A percentile compares a stretch with the other conserved stretches of the same genome.
These are phyloP conservation scores for Megalonaias nervosa DNA, from an alignment of 1,140 invertebrate genomes.

Conservation along the genomic window DNA sequence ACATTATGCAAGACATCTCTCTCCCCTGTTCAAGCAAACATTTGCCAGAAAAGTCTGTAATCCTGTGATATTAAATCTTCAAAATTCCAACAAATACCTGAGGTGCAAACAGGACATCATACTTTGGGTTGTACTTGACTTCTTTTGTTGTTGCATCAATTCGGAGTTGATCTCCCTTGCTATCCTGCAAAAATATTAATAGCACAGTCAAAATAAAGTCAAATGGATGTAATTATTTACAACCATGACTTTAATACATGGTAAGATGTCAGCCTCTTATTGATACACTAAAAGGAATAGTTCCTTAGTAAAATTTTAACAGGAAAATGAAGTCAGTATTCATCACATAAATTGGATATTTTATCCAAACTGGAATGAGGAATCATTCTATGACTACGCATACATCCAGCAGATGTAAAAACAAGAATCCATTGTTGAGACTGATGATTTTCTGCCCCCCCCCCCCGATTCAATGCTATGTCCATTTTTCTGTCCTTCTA, in stretches of 20 bases:
- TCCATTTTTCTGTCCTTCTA: too few relatives aligned
- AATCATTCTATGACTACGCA: too few relatives aligned
- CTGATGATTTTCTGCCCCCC: too few relatives aligned
- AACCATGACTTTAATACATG: not conserved
- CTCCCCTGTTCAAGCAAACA: not conserved
- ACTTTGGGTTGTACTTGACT: conserved; percentile 93
- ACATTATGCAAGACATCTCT: not conserved
- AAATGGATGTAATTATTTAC: not conserved
- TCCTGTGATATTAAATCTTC: not conserved
- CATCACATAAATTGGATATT: too few relatives aligned
- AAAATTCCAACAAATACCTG: conserved; percentile 70
- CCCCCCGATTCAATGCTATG: too few relatives aligned
- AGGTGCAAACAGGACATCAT: conserved; percentile 95
- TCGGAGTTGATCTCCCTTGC: conserved; percentile 37
- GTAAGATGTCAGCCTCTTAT: not conserved
- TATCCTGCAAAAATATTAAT: conserved; percentile 37
- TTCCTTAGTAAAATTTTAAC: not conserved
- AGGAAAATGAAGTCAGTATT: not conserved
- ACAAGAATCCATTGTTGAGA: too few relatives aligned
- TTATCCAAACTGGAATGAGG: too few relatives aligned
- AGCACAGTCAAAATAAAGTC: not conserved
- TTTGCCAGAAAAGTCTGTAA: not conserved
- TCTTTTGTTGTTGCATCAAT: conserved; percentile 74
- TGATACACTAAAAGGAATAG: not conserved
- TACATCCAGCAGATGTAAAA: too few relatives aligned